Base-by-base conservation (phyloP, 2,888 invertebrate genomes). In the Adineta ricciae region DNA sequence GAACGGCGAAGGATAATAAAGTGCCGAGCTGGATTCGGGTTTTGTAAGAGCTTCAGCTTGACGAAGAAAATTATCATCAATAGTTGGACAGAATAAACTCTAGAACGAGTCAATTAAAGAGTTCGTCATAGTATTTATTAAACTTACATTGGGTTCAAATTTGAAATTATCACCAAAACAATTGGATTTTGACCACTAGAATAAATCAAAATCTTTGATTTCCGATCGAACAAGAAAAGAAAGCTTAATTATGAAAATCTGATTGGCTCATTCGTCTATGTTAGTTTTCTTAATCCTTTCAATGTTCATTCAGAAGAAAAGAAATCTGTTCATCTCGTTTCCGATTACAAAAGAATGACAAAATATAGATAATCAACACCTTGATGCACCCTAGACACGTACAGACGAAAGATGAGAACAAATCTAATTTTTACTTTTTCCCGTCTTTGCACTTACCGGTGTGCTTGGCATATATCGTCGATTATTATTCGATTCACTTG, bases 101-200 rank as follows among this genome's bases (percentile, higher is more conserved):
- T 85, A 38, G 21, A 46, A 0, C 19, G 38, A 21, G 24, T 2
- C 32, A 11, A 32, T 38, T 50, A 50, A 50, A 16, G 46, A 46
- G 46, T 8, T 46, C 11, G 11, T 46, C 5, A 46, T 46, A 11
- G 5, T 7, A 36, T 19, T 64, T 27, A 32, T 64, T 32, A 41
- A 32, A 52, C 41, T 56, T 56, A 84, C 84, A 38, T 84, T 84
- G 11, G 84, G 52, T 27, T 84, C 85, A 82, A 85, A 85, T 84
- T 85, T 85, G 38, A 85, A 85, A 82, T 49, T 85, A 46, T 85
- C 85, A 56, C 83, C 83, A 46, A 85, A 85, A 85, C 84, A 84
- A 82, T 82, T 84, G 1, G 83, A 72, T 36, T 85, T 85, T 64
- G 64, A 64, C 85, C 85, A 85, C 85, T 85, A 50, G 41, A 38